Conservation (phyloP, 2,113 vertebrate species). For the Pandion haliaetus region DNA sequence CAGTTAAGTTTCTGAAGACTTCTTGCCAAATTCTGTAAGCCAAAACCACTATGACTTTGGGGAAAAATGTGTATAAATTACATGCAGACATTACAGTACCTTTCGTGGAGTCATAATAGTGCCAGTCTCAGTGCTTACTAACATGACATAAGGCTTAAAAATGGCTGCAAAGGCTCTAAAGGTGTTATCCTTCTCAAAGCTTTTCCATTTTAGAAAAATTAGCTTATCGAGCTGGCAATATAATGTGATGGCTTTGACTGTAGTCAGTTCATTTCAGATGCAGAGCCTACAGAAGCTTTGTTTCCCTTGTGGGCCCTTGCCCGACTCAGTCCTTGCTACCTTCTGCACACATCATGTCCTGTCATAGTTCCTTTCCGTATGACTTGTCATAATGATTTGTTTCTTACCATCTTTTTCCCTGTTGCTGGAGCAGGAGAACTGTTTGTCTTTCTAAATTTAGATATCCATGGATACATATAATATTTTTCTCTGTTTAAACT, state of each 20-base stretch:
- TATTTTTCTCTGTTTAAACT: slow-evolving; percentile 53
- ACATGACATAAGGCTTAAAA: background rate
- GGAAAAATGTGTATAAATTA: background rate
- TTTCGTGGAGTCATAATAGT: background rate
- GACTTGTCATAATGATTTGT: background rate
- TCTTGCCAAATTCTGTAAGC: background rate
- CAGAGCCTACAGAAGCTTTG: background rate
- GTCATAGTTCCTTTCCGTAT: background rate
- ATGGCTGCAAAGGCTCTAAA: background rate
- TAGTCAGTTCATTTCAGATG: background rate
- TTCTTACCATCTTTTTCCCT: background rate
- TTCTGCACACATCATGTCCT: accelerated
- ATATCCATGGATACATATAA: slow-evolving; percentile 16
- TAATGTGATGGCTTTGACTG: background rate
- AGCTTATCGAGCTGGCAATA: background rate
- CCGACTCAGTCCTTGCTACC: background rate
- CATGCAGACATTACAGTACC: background rate
- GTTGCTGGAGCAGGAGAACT: background rate
- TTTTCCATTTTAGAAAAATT: background rate
- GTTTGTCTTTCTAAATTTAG: slow-evolving; percentile 36
- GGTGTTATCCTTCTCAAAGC: background rate
- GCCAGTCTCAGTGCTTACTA: background rate
- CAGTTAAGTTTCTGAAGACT: background rate
- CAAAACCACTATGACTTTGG: background rate
- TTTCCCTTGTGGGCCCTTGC: background rate